phyloP scores from a whole-genome alignment of 2,113 vertebrate genomes.

The Pollachius pollachius region DNA sequence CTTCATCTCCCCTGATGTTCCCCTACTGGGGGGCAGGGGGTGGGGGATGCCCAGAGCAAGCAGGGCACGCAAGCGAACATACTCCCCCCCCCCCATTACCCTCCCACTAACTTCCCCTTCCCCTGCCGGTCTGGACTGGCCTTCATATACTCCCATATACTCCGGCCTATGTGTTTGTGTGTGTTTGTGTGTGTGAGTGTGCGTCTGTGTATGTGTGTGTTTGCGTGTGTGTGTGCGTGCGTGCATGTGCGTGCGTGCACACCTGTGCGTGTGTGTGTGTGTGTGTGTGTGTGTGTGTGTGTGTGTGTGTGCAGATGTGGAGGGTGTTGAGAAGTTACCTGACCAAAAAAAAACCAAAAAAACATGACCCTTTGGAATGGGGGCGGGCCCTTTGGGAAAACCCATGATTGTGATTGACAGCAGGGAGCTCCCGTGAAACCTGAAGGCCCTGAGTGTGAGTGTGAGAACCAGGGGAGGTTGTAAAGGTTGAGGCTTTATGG shows the following conservation, averaged over 20 bases:
- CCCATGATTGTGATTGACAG: constrained; percentile 62
- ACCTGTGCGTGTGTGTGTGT: constrained; percentile 30
- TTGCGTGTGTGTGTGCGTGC: constrained; percentile 27
- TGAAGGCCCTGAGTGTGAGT: constrained; percentile 50
- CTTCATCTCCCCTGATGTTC: constrained; percentile 66
- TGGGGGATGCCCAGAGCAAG: constrained; percentile 44
- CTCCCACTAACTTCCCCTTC: not conserved
- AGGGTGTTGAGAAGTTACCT: constrained; percentile 25
- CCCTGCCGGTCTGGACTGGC: constrained; percentile 31
- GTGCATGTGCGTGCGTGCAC: constrained; percentile 32
- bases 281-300: constrained; percentile 9
- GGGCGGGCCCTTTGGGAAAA: constrained; percentile 27
- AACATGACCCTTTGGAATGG: constrained; percentile 32
- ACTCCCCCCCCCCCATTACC: constrained; percentile 28
- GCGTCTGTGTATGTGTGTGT: constrained; percentile 38
- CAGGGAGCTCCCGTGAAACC: constrained; percentile 32
- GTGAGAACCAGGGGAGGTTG: constrained; percentile 51
- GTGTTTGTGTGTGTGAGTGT: constrained; percentile 9
- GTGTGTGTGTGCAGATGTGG: constrained; percentile 30
- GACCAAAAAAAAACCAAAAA: constrained; percentile 36
- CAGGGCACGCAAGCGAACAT: constrained; percentile 58
- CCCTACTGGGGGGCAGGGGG: constrained; percentile 45
- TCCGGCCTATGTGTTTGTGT: constrained; percentile 35
- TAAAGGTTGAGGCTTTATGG: constrained; percentile 27
- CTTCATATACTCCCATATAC: constrained; percentile 26